Base-by-base conservation (phyloP, 1,140 invertebrate species). In the Tetranychus urticae region DNA sequence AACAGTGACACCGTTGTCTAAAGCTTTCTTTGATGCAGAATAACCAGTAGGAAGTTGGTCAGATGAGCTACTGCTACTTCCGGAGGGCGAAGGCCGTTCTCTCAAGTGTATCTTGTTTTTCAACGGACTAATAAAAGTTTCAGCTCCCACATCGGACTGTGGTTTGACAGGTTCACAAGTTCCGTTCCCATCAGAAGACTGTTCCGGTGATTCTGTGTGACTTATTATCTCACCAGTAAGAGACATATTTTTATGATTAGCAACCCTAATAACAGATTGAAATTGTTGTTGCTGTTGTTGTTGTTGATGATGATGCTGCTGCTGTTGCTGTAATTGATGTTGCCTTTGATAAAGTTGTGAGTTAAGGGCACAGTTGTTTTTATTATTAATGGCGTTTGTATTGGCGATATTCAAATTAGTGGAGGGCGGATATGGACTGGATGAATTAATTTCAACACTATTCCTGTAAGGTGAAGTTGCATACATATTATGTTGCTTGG, bases 11-110 rank as follows among this genome's bases (percentile, higher is more conserved):
- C 23, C n/a, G 39, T 6, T 42, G 39, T 33, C 33, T 56, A 34
- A 37, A n/a, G 34, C 8, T 52, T 50, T 42, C 34, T 42, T 52
- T 58, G 4, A 56, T 35, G 36, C 33, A 54, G 14, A 54, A 14
- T 23, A 54, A 23, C n/a, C n/a, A 54, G 50, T 10, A 42, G 39
- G 39, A 42, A 57, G 56, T 33, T 14, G 14, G 42, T 63, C 62
- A 23, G 58, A 60, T 37, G 58, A 60, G 36, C 59, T 56, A 39
- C 59, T 63, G 37, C 62, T 63, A 42, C 39, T 42, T 33, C 62
- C 62, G 12, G 62, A 63, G 12, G 62, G 62, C 42, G 62, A 63
- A 13, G 62, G 62, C 36, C 62, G 33, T 31, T 63, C 62, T 23
- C 54, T 50, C 39, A 42, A 42, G 39, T 42, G 39, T 42, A 42